Conservation (phyloP, 2,888 invertebrate genomes). For the Apomyelois bistriatella region DNA sequence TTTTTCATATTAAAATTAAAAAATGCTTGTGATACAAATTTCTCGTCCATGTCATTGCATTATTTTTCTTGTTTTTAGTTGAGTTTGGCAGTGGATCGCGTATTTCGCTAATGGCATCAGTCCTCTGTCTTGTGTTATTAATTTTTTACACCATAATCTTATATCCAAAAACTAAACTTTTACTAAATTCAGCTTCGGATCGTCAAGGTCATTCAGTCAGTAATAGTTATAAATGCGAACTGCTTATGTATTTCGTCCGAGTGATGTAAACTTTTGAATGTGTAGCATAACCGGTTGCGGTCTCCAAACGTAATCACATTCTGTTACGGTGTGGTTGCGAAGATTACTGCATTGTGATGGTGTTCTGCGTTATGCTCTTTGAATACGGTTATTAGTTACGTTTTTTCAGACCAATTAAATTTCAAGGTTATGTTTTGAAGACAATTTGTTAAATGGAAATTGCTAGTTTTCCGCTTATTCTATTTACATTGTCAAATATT, state of each 20-base stretch:
- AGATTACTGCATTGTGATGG: constrained; percentile 7
- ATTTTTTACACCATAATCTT: too few species aligned
- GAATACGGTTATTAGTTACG: neutral
- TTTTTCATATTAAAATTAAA: too few species aligned
- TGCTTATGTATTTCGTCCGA: constrained; percentile 32
- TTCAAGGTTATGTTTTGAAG: neutral
- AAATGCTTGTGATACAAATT: too few species aligned
- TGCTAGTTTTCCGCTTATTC: neutral
- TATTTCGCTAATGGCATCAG: too few species aligned
- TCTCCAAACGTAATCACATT: constrained; percentile 32
- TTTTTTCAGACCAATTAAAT: neutral
- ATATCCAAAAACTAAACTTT: neutral
- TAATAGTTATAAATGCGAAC: constrained; percentile 17
- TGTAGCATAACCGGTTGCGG: constrained; percentile 45
- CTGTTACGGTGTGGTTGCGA: constrained; percentile 27
- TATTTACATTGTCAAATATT: neutral
- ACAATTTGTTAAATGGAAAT: neutral
- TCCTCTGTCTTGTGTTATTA: too few species aligned
- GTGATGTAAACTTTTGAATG: constrained; percentile 47
- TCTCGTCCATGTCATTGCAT: too few species aligned
- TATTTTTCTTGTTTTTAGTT: too few species aligned
- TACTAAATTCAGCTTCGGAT: neutral
- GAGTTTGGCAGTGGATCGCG: too few species aligned
- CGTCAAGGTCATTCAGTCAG: constrained; percentile 6
- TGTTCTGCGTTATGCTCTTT: constrained; percentile 12